Evolutionary conservation across 1,140 invertebrate species (phyloP).

Genomic region (Ostrea edulis): DNA sequence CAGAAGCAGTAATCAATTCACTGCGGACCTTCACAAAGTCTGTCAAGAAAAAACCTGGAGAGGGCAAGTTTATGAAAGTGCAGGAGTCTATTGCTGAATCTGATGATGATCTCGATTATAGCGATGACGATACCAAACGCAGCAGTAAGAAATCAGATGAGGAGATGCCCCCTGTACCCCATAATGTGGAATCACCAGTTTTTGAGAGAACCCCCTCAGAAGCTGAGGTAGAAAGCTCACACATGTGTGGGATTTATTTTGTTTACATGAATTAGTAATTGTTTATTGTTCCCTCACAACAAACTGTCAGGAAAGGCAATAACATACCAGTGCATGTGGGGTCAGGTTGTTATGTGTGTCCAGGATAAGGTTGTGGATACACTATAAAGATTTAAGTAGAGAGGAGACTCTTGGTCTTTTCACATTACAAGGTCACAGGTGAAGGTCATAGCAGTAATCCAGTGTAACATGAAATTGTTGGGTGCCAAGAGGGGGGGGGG

Average conservation of each 20-base stretch:
- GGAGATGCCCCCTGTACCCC: constrained; percentile 43
- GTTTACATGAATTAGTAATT: too few relatives aligned
- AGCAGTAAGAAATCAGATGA: constrained; percentile 38
- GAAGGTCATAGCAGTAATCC: too few relatives aligned
- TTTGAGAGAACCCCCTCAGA: constrained; percentile 38
- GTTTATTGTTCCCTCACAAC: too few relatives aligned
- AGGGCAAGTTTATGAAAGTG: constrained; percentile 68
- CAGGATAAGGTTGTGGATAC: too few relatives aligned
- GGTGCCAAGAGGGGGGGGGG: too few relatives aligned
- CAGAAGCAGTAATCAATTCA: constrained; percentile 77
- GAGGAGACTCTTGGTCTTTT: too few relatives aligned
- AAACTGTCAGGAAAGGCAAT: too few relatives aligned
- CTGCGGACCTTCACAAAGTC: constrained; percentile 74
- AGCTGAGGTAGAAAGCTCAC: not conserved
- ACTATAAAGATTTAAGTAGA: too few relatives aligned
- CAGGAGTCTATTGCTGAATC: constrained; percentile 67
- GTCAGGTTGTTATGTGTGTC: too few relatives aligned
- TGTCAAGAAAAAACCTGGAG: constrained; percentile 70
- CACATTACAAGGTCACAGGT: too few relatives aligned
- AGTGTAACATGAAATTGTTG: too few relatives aligned
- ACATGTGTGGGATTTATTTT: not conserved
- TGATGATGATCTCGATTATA: constrained; percentile 67
- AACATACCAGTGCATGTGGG: too few relatives aligned
- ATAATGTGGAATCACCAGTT: constrained; percentile 10
- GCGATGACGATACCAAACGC: constrained; percentile 46